Base-by-base conservation (phyloP, 23 tunicate species). In the Corella eumyota region DNA sequence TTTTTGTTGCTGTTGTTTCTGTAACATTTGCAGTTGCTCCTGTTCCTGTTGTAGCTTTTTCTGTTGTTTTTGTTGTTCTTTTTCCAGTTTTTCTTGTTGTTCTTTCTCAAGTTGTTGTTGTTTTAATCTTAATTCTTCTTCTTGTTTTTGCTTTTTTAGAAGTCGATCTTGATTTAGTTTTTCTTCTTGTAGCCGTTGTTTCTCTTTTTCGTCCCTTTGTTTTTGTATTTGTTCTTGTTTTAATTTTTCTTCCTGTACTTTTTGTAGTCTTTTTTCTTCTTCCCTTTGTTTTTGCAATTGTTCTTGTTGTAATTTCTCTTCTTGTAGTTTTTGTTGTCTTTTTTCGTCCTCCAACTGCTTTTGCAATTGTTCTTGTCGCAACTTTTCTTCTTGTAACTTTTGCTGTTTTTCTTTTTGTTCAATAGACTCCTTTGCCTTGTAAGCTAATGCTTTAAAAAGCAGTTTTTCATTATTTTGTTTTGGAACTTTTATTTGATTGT, bases 391-490 rank as follows among this genome's bases (percentile, higher is more conserved):
- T 60, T 34, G 34, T 60, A 32, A 44, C 45, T 56, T 56, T 56
- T 56, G 32, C 65, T 31, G 33, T 32, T 19, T 44, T 32, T 70
- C 58, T 58, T 54, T 2, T 54, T n/a, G n/a, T n/a, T n/a, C n/a
- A n/a, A n/a, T n/a, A n/a, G n/a, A n/a, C n/a, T n/a, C n/a, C n/a
- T n/a, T n/a, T n/a, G n/a, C n/a, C n/a, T n/a, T n/a, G n/a, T n/a
- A n/a, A n/a, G n/a, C n/a, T n/a, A n/a, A n/a, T n/a, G n/a, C n/a
- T n/a, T n/a, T n/a, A n/a, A n/a, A n/a, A n/a, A n/a, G n/a, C n/a
- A n/a, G n/a, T n/a, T n/a, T n/a, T n/a, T n/a, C n/a, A n/a, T n/a
- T n/a, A n/a, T n/a, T n/a, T n/a, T n/a, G n/a, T n/a, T n/a, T n/a
- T n/a, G n/a, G n/a, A n/a, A n/a, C n/a, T n/a, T n/a, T n/a, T n/a